A percentile compares a stretch with the other conserved stretches of the same genome.
Evolutionary conservation across 2,113 vertebrate species (phyloP).

Genomic region (Daubentonia madagascariensis): DNA sequence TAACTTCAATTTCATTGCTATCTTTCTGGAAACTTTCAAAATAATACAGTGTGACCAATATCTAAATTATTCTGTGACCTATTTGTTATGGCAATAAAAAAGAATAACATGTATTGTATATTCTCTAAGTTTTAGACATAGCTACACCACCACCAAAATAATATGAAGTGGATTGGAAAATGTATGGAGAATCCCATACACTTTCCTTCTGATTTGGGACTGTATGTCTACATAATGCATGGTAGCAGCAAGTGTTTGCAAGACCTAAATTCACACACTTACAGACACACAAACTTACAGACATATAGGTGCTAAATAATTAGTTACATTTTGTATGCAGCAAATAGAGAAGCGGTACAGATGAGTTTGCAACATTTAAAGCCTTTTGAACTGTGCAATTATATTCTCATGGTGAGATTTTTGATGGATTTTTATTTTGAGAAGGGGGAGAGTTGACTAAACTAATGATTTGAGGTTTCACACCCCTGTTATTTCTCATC

Average conservation of each 20-base stretch:
- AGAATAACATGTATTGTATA: not conserved
- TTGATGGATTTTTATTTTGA: not conserved
- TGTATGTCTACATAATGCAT: constrained; percentile 25
- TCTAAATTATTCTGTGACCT: not conserved
- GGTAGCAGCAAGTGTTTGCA: constrained; percentile 50
- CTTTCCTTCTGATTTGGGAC: not conserved
- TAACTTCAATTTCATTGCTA: not conserved
- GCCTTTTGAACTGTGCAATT: not conserved
- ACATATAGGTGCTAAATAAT: constrained; percentile 47
- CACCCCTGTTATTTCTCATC: not conserved
- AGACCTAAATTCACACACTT: constrained; percentile 26
- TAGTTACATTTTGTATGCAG: constrained; percentile 24
- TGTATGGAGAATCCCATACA: not conserved
- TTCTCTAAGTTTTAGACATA: not conserved
- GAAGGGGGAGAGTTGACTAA: not conserved
- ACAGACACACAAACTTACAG: not conserved
- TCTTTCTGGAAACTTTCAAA: not conserved
- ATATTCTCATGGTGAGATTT: not conserved
- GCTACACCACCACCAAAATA: not conserved
- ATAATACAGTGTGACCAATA: not conserved
- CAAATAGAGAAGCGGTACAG: not conserved
- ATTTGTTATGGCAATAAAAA: not conserved
- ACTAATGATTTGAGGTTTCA: not conserved
- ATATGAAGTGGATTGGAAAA: not conserved
- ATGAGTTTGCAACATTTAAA: constrained; percentile 9